These are phyloP conservation scores for Dipus sagitta DNA, from an alignment of 2,797 vertebrate genomes.

Conservation along the genomic window DNA sequence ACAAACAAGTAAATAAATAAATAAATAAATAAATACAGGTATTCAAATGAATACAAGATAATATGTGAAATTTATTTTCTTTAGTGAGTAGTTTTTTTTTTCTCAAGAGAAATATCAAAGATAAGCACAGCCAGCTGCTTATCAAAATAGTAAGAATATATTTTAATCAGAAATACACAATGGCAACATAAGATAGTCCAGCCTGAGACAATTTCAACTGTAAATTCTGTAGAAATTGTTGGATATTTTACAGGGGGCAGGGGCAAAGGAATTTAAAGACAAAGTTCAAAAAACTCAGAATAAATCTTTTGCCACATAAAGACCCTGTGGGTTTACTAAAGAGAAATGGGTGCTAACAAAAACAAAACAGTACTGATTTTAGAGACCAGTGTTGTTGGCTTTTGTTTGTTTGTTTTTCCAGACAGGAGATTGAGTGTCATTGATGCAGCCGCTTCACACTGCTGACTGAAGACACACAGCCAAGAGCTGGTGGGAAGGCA, in stretches of 20 bases:
- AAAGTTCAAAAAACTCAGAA: not conserved
- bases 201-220: not conserved
- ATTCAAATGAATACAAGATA: not conserved
- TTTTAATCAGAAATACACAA: not conserved
- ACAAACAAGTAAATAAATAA: too few species aligned
- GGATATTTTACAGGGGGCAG: not conserved
- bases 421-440: too few species aligned
- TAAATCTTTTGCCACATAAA: fast-evolving
- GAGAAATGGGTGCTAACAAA: too few species aligned
- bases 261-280: not conserved
- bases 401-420: not conserved
- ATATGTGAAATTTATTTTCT: not conserved
- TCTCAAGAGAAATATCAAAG: not conserved
- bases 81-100: not conserved
- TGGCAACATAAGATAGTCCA: not conserved
- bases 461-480: too few species aligned
- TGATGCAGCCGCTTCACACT: too few species aligned
- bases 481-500: too few species aligned
- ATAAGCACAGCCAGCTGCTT: not conserved
- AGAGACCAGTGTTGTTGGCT: not conserved
- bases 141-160: not conserved
- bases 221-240: not conserved
- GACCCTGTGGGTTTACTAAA: not conserved
- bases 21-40: not conserved
- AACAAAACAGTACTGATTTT: not conserved